These are phyloP conservation scores for Mythimna impura DNA, from an alignment of 2,888 invertebrate genomes.

Conservation along the genomic window DNA sequence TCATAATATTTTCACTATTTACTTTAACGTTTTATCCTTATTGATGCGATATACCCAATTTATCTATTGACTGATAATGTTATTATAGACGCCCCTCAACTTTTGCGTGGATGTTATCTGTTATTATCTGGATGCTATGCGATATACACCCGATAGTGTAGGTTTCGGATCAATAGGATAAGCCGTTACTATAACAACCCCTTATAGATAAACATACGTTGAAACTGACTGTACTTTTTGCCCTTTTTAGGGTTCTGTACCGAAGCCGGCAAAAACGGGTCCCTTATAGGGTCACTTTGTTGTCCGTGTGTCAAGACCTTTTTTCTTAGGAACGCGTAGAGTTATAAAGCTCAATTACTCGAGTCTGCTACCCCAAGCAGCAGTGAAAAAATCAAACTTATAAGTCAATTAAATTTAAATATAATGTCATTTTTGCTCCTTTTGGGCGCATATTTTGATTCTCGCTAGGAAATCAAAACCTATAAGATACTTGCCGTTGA, in stretches of 20 bases:
- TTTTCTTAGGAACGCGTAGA: no score
- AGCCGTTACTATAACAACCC: constrained; percentile 60
- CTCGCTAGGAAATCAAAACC: no score
- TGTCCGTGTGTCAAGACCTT: not conserved
- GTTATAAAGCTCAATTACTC: no score
- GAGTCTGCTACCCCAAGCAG: no score
- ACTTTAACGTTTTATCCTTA: constrained; percentile 52
- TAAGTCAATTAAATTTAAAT: no score
- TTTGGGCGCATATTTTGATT: no score
- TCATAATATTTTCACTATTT: constrained; percentile 35
- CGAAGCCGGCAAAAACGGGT: no score
- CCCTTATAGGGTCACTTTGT: not conserved
- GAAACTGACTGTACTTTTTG: constrained; percentile 15
- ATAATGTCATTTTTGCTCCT: no score
- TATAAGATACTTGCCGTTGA: no score
- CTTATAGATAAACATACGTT: constrained; percentile 44
- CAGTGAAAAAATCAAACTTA: no score
- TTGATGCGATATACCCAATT: constrained; percentile 46
- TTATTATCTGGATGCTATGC: constrained; percentile 47
- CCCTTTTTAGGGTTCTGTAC: not conserved
- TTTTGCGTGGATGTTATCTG: constrained; percentile 46
- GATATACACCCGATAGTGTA: constrained; percentile 51
- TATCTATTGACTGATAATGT: constrained; percentile 58
- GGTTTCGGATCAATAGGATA: constrained; percentile 55
- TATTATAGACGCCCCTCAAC: constrained; percentile 49